phyloP scores from a whole-genome alignment of 2,113 vertebrate species.

The Halcyon malimbica region DNA sequence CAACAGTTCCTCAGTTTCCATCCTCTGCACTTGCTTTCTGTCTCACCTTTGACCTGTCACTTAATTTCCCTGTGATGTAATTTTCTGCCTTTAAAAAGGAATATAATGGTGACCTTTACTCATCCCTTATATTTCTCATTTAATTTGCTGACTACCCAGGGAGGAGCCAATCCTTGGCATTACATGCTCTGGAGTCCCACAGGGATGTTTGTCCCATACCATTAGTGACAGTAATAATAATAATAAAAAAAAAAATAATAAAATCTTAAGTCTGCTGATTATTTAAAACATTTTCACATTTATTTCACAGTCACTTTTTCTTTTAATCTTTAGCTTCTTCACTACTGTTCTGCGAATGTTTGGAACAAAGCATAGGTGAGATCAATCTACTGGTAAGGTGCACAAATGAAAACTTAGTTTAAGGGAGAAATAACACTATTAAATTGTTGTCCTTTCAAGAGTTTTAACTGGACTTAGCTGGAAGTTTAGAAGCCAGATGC shows the following conservation, averaged over 20 bases:
- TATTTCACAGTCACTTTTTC: background rate
- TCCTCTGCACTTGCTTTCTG: background rate
- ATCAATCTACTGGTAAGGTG: background rate
- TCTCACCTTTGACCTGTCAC: background rate
- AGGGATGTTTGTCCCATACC: background rate
- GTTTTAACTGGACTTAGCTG: background rate
- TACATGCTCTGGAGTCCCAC: background rate
- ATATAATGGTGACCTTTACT: background rate
- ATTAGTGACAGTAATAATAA: background rate
- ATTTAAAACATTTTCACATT: background rate
- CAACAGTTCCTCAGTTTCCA: background rate
- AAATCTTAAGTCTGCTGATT: background rate
- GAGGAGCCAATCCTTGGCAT: background rate
- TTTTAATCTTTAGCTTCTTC: background rate
- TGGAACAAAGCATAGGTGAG: background rate
- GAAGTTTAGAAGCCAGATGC: background rate
- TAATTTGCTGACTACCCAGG: background rate
- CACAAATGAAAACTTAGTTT: background rate
- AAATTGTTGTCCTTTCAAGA: background rate
- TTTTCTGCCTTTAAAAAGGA: slow-evolving; percentile 33
- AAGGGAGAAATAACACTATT: background rate
- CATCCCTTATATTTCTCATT: background rate
- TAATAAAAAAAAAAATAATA: background rate
- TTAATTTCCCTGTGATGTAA: slow-evolving; percentile 1
- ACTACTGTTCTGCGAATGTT: background rate